Conservation (phyloP, 2,888 invertebrate genomes). For the Physocephala rufipes region DNA sequence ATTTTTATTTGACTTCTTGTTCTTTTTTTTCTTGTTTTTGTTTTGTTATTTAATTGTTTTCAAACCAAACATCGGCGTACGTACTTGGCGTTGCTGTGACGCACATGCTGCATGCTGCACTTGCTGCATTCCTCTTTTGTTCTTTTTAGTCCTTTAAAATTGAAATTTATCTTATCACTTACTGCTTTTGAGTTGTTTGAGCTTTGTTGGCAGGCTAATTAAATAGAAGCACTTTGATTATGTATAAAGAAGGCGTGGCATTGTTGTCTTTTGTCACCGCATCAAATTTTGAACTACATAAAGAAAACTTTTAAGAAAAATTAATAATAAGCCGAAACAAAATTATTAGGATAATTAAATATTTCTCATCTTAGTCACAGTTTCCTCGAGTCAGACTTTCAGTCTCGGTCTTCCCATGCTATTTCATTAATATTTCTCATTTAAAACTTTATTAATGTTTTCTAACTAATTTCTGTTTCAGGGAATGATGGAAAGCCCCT, state of each 20-base stretch:
- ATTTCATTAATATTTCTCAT: too few species aligned
- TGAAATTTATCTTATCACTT: constrained; percentile 24
- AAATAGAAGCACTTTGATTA: not conserved
- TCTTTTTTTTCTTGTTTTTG: constrained; percentile 32
- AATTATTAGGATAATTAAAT: too few species aligned
- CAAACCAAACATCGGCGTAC: too few species aligned
- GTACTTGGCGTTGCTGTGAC: constrained; percentile 25
- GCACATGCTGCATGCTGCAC: constrained; percentile 35
- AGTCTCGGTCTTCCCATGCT: too few species aligned
- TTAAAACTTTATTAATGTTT: too few species aligned
- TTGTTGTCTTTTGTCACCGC: too few species aligned
- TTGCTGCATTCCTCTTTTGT: too few species aligned
- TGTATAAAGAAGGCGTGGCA: constrained; percentile 43
- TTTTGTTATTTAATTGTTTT: constrained; percentile 39
- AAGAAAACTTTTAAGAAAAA: too few species aligned
- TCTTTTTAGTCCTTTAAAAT: constrained; percentile 3
- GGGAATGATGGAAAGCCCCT: constrained; percentile 65
- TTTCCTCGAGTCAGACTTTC: too few species aligned
- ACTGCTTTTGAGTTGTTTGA: constrained; percentile 19
- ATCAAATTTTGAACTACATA: not conserved
- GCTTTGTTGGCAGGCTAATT: constrained; percentile 18
- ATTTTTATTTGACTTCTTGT: constrained; percentile 38
- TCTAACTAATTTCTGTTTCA: constrained; percentile 44
- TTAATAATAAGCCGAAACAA: too few species aligned
- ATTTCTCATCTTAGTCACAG: too few species aligned